phyloP scores from a whole-genome alignment of 2,797 vertebrate genomes.

The Spinus pinus region DNA sequence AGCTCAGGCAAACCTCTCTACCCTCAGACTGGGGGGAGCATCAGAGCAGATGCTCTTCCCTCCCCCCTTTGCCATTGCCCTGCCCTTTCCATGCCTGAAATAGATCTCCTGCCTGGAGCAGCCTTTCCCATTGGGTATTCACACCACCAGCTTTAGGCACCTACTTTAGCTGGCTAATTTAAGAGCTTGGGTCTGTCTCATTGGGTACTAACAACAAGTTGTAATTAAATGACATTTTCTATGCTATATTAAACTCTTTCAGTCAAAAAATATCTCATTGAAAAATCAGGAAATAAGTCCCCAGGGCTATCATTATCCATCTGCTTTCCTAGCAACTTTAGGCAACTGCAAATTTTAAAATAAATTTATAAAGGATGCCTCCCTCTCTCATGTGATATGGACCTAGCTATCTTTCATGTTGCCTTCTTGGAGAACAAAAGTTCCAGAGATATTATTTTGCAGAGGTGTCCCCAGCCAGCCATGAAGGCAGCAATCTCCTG shows the following conservation, averaged over 20 bases:
- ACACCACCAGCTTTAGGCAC: neutral
- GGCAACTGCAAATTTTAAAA: constrained; percentile 11
- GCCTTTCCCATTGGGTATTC: neutral
- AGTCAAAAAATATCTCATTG: constrained; percentile 47
- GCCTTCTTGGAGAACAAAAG: neutral
- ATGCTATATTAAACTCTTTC: constrained; percentile 56
- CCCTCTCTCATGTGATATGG: neutral
- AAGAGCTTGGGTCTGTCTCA: neutral
- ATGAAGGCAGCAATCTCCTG: neutral
- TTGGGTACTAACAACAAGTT: constrained; percentile 10
- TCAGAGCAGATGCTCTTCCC: neutral
- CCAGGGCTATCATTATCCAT: constrained; percentile 54
- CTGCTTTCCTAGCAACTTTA: constrained; percentile 32
- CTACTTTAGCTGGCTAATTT: constrained; percentile 34
- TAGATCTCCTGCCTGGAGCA: neutral
- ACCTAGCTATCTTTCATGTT: neutral
- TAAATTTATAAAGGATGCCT: neutral
- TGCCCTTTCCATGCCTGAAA: neutral
- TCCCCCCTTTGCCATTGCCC: neutral
- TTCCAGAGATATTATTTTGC: neutral
- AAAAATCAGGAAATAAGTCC: constrained; percentile 49
- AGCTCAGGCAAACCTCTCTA: neutral
- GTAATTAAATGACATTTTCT: constrained; percentile 48
- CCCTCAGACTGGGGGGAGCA: neutral
- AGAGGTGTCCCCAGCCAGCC: neutral